Conservation (phyloP, 2,797 vertebrate genomes). For the Anolis apletophallus region DNA sequence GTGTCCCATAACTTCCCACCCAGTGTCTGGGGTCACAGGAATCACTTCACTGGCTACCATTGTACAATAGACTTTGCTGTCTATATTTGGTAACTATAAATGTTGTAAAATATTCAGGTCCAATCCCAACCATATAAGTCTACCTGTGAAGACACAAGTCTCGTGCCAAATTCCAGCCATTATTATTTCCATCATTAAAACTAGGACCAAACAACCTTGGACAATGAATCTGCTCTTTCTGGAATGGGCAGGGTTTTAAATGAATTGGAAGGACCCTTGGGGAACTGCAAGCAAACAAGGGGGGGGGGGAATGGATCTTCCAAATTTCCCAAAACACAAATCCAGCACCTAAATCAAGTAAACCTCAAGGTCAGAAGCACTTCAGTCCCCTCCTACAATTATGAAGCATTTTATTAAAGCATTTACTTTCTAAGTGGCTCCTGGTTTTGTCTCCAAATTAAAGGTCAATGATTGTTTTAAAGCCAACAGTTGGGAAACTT, state of each 20-base stretch:
- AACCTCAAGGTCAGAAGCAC: neutral
- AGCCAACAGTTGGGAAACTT: too few species aligned
- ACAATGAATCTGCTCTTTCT: neutral
- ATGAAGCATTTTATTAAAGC: conserved; percentile 57
- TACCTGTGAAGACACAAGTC: too few species aligned
- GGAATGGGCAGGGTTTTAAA: neutral
- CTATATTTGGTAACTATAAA: too few species aligned
- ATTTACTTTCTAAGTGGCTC: conserved; percentile 54
- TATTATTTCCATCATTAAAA: too few species aligned
- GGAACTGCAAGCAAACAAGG: neutral
- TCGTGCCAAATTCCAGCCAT: too few species aligned
- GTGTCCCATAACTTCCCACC: too few species aligned
- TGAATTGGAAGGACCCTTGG: neutral
- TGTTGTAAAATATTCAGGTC: too few species aligned
- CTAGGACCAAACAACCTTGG: too few species aligned
- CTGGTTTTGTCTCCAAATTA: neutral
- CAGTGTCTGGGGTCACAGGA: too few species aligned
- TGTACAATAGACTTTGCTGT: too few species aligned
- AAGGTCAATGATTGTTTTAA: neutral
- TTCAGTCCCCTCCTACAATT: neutral
- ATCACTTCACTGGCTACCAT: too few species aligned
- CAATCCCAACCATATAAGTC: too few species aligned
- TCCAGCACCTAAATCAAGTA: neutral
- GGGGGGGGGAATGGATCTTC: neutral
- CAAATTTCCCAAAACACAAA: neutral